phyloP scores from a whole-genome alignment of 1,140 invertebrate species.

The Scaptomyza pallida region DNA sequence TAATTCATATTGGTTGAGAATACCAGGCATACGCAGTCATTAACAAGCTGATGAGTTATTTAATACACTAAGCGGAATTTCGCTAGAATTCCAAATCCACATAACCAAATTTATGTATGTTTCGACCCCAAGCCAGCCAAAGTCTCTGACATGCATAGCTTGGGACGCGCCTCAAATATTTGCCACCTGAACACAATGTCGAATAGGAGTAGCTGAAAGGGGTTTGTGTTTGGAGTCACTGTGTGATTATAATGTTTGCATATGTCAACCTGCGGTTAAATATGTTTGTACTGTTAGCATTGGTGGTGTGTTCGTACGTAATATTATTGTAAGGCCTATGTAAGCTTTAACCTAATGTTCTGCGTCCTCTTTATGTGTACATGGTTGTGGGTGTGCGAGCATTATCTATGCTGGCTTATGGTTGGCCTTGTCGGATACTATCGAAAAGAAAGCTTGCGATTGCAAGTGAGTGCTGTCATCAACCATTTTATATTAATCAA shows the following conservation, averaged over 20 bases:
- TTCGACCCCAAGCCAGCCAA: not conserved
- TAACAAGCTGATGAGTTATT: slow-evolving; percentile 10
- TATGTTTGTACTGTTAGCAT: slow-evolving; percentile 51
- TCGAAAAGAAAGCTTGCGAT: not conserved
- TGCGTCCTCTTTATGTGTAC: not conserved
- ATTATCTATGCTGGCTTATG: no score
- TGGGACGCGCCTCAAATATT: slow-evolving; percentile 23
- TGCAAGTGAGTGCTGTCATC: not conserved
- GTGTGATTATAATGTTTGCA: slow-evolving; percentile 45
- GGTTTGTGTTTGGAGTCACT: not conserved
- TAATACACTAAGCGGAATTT: slow-evolving; percentile 19
- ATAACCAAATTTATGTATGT: slow-evolving; percentile 2
- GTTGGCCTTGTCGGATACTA: not conserved
- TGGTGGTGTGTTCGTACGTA: not conserved
- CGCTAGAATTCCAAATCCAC: slow-evolving; percentile 16
- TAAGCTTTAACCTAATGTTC: slow-evolving; percentile 6
- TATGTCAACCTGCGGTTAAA: slow-evolving; percentile 66
- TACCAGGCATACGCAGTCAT: not conserved
- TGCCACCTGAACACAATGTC: slow-evolving; percentile 18
- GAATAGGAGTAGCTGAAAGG: not conserved
- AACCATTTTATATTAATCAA: not conserved
- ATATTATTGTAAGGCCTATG: not conserved
- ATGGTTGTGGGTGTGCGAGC: not conserved
- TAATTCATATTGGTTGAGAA: not conserved
- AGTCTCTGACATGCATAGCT: slow-evolving; percentile 31